Percentiles rank a stretch among this genome's conserved stretches.
phyloP scores from a whole-genome alignment of 2,797 vertebrate species.

The Rhinophrynus dorsalis region DNA sequence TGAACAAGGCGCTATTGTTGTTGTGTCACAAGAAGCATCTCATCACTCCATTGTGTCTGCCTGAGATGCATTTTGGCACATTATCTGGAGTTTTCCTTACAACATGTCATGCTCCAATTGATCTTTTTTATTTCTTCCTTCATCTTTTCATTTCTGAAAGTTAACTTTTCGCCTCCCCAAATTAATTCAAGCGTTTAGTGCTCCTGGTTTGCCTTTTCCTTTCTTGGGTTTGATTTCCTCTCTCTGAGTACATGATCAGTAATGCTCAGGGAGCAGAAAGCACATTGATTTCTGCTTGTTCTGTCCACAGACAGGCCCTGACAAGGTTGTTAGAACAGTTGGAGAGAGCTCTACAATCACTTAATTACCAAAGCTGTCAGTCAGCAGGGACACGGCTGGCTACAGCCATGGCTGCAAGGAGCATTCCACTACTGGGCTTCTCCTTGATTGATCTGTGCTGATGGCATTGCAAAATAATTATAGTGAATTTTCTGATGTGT shows the following conservation, averaged over 20 bases:
- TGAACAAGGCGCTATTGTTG: background rate
- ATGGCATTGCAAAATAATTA: conserved; percentile 96
- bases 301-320: conserved; percentile 87
- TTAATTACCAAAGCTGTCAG: conserved; percentile 99
- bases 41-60: background rate
- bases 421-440: conserved; percentile 82
- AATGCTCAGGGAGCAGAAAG: conserved; percentile 80
- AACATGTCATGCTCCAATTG: conserved; percentile 16
- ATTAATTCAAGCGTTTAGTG: conserved; percentile 54
- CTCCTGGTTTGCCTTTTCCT: conserved; percentile 65
- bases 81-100: background rate
- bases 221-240: conserved; percentile 60
- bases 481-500: conserved; percentile 90
- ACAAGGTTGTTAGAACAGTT: conserved; percentile 95
- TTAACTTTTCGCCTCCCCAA: conserved; percentile 62
- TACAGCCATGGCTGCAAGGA: conserved; percentile 77
- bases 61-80: background rate
- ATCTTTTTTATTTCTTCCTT: background rate
- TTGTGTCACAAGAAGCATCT: background rate
- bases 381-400: conserved; percentile 82
- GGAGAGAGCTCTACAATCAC: conserved; percentile 91
- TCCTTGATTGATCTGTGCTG: conserved; percentile 94
- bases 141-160: conserved; percentile 41
- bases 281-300: conserved; percentile 89
- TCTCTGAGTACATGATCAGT: conserved; percentile 72